A percentile compares a stretch with the other conserved stretches of the same genome.
Conservation (phyloP, 1,140 invertebrate species). For the Anoplophora glabripennis region DNA sequence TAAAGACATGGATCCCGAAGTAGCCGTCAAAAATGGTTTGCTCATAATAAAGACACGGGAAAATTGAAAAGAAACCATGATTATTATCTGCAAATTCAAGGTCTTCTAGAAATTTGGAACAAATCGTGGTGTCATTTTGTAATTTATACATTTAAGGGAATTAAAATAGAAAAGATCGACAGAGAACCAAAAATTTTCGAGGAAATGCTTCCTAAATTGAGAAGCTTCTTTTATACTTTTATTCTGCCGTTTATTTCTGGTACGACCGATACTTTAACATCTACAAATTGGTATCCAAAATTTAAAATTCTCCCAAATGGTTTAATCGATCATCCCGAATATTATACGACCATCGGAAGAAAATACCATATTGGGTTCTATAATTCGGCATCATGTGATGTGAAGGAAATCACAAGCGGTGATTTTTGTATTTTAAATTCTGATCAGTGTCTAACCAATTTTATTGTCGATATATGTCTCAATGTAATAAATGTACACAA, state of each 20-base stretch:
- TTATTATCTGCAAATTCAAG: background rate
- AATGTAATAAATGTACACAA: too few relatives aligned
- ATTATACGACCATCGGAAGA: background rate
- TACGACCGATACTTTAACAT: background rate
- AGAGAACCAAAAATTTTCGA: background rate
- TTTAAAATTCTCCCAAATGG: background rate
- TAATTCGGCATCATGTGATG: background rate
- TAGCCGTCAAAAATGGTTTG: background rate
- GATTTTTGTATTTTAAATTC: background rate
- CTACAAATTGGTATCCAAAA: background rate
- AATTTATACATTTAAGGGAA: background rate
- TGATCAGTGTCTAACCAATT: background rate
- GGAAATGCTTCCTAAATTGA: background rate
- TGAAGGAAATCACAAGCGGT: background rate
- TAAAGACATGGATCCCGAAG: background rate
- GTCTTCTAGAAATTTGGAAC: background rate
- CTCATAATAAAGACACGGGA: background rate
- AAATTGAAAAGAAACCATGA: background rate
- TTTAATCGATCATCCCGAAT: background rate
- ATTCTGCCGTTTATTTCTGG: background rate
- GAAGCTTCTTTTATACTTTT: background rate
- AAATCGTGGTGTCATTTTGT: background rate
- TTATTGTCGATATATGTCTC: background rate
- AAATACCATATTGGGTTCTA: background rate
- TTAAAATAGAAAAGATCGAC: background rate